Conservation (phyloP, 2,113 vertebrate species). For the Pachyramphus minor region DNA sequence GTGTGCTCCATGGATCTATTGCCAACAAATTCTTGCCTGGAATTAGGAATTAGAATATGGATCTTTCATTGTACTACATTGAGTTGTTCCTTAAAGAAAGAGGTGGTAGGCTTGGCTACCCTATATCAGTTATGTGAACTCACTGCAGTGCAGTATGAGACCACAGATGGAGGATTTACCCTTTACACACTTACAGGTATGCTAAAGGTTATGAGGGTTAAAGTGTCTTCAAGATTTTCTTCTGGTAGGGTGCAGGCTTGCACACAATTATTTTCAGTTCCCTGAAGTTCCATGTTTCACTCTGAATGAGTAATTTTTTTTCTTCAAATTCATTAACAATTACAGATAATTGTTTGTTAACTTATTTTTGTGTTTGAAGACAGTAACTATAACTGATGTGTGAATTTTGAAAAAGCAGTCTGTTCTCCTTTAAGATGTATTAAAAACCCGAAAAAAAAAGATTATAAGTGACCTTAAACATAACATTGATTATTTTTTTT, state of each 20-base stretch:
- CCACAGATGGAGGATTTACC: background rate
- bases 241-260: background rate
- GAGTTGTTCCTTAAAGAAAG: background rate
- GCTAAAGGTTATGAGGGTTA: background rate
- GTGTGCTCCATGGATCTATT: rapidly evolving
- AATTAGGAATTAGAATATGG: background rate
- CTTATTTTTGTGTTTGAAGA: background rate
- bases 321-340: background rate
- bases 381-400: background rate
- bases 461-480: background rate
- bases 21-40: background rate
- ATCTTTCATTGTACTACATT: background rate
- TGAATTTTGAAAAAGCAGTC: background rate
- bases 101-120: background rate
- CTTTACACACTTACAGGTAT: background rate
- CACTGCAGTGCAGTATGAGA: background rate
- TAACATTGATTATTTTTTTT: background rate
- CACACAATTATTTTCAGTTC: background rate
- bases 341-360: background rate
- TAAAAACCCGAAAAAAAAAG: background rate
- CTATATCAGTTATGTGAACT: background rate
- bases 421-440: background rate
- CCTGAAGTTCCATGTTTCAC: rapidly evolving
- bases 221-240: background rate
- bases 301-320: background rate